Conservation (phyloP, 2,113 vertebrate species). For the Caretta caretta region DNA sequence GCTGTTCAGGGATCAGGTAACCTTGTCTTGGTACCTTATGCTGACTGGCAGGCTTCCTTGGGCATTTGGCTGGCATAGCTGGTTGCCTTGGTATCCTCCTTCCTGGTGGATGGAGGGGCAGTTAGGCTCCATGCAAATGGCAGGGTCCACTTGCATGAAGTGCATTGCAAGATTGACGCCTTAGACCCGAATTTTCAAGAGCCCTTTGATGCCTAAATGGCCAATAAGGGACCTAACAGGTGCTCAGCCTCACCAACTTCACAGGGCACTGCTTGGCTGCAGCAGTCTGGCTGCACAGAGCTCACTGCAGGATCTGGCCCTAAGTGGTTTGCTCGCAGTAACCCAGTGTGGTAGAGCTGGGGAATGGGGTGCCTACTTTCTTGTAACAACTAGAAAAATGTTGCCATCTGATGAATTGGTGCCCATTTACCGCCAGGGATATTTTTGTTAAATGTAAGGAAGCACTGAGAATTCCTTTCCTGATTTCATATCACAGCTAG, state of each 20-base stretch:
- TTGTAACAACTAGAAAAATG: neutral
- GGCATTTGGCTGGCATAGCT: neutral
- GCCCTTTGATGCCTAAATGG: neutral
- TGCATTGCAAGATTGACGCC: neutral
- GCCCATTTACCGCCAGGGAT: neutral
- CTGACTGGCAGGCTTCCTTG: neutral
- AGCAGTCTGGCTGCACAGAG: too few relatives aligned
- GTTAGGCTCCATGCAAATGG: neutral
- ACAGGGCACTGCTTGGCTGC: neutral
- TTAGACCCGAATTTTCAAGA: neutral
- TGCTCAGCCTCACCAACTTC: neutral
- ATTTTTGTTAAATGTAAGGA: conserved; percentile 24
- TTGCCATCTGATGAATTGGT: neutral
- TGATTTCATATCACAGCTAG: neutral
- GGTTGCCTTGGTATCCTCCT: neutral
- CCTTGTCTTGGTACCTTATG: neutral
- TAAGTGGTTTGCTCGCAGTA: too few relatives aligned
- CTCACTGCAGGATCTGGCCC: too few relatives aligned
- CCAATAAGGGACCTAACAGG: neutral
- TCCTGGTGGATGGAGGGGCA: neutral
- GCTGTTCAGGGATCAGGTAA: neutral
- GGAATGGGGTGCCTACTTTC: neutral
- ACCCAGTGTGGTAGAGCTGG: neutral
- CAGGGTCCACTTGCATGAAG: neutral
- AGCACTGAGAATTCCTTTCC: neutral